Conservation (phyloP, 2,113 vertebrate species). For the Gorsachius goisagi region DNA sequence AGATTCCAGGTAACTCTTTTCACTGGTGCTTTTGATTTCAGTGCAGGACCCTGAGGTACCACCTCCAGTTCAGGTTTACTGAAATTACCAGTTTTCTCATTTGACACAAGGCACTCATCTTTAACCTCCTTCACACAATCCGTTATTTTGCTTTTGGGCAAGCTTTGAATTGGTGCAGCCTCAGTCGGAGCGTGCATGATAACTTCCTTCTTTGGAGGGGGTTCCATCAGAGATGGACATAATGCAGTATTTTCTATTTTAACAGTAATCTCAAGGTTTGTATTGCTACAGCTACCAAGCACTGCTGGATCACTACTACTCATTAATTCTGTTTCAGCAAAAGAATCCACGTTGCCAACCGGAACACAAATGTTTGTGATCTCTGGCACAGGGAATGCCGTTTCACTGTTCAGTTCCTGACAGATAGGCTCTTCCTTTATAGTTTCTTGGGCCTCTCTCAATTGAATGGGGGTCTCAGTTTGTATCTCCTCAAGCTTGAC, state of each 20-base stretch:
- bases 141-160: not conserved
- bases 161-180: not conserved
- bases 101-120: constrained; percentile 31
- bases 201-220: constrained; percentile 30
- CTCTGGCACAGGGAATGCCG: constrained; percentile 22
- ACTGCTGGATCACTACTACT: not conserved
- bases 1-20: constrained; percentile 98
- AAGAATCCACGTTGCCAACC: constrained; percentile 37
- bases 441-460: constrained; percentile 47
- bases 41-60: not conserved
- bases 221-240: constrained; percentile 40
- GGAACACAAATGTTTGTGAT: constrained; percentile 51
- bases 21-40: constrained; percentile 82
- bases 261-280: constrained; percentile 55
- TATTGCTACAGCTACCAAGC: constrained; percentile 16
- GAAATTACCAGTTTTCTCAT: not conserved
- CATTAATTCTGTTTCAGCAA: constrained; percentile 25
- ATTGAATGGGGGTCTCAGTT: not conserved
- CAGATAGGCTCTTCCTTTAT: constrained; percentile 40
- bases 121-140: not conserved
- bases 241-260: constrained; percentile 52
- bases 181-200: constrained; percentile 11
- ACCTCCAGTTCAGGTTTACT: constrained; percentile 52
- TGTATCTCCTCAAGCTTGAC: not conserved
- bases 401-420: constrained; percentile 35